Conservation (phyloP, 2,797 vertebrate genomes). For the Melanotaenia parkinsoni region DNA sequence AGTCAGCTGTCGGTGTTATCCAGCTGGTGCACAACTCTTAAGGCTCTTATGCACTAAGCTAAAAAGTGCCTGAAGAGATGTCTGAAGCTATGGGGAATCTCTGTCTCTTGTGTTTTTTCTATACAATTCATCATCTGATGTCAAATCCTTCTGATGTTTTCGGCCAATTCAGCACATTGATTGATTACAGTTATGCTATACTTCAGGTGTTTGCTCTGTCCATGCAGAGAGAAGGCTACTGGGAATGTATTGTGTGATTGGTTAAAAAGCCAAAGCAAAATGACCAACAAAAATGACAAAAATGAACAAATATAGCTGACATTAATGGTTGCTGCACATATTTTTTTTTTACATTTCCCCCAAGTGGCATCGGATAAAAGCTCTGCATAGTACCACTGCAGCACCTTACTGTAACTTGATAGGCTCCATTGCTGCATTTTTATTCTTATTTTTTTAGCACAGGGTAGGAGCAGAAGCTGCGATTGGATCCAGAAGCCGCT, state of each 20-base stretch:
- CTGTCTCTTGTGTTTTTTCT: background rate
- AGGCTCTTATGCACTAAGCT: no score
- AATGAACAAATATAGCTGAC: background rate
- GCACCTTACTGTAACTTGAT: background rate
- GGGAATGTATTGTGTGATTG: no score
- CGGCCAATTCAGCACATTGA: no score
- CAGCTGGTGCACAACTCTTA: background rate
- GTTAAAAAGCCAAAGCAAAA: background rate
- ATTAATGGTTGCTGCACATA: background rate
- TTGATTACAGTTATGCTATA: no score
- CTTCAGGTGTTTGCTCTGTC: no score
- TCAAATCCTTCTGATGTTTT: no score
- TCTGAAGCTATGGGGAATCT: background rate
- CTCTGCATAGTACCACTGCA: background rate
- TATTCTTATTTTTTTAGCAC: constrained; percentile 17
- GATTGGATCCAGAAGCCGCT: constrained; percentile 34
- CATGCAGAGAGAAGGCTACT: no score
- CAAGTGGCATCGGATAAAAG: background rate
- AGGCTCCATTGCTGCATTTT: background rate
- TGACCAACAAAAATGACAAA: background rate
- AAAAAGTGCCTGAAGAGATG: no score
- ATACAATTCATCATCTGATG: no score
- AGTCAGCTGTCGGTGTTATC: constrained; percentile 37
- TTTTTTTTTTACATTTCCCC: background rate
- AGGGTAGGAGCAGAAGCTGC: constrained; percentile 11